These are phyloP conservation scores for Rhyacophila evoluta DNA, from an alignment of 2,888 invertebrate genomes.

Conservation along the genomic window DNA sequence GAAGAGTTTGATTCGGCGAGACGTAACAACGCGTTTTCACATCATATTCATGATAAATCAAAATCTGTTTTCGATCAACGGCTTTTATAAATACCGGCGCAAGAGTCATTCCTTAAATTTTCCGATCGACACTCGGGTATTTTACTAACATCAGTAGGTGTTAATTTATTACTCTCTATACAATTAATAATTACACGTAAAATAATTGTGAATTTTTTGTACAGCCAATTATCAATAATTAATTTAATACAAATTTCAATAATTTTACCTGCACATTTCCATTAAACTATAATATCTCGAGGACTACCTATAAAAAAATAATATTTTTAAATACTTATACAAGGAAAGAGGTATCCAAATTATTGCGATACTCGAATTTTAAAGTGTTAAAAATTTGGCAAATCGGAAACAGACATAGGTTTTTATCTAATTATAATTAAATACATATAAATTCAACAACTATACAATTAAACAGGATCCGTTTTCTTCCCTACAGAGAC, in stretches of 20 bases:
- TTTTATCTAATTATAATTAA: conserved; percentile 13
- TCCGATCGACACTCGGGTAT: not conserved
- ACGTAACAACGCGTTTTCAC: not conserved
- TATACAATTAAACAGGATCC: conserved; percentile 13
- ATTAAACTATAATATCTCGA: conserved; percentile 18
- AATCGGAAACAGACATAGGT: conserved; percentile 18
- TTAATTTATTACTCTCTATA: conserved; percentile 18
- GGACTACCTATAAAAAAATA: conserved; percentile 5
- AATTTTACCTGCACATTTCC: conserved; percentile 24
- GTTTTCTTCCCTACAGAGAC: conserved; percentile 1
- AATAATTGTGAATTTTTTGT: conserved; percentile 22
- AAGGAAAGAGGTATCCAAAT: conserved; percentile 4
- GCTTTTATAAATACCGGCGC: not conserved
- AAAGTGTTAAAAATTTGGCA: not conserved
- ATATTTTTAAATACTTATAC: not conserved
- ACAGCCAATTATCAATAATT: conserved; percentile 22
- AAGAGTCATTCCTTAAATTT: not conserved
- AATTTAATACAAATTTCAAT: conserved; percentile 24
- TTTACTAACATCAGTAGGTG: not conserved
- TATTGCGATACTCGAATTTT: not conserved
- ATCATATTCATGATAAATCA: not conserved
- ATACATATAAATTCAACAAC: conserved; percentile 21
- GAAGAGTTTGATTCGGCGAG: not conserved
- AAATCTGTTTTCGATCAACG: not conserved
- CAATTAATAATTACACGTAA: conserved; percentile 14